These are phyloP conservation scores for Euwallacea similis DNA, from an alignment of 1,140 invertebrate genomes.

Conservation along the genomic window DNA sequence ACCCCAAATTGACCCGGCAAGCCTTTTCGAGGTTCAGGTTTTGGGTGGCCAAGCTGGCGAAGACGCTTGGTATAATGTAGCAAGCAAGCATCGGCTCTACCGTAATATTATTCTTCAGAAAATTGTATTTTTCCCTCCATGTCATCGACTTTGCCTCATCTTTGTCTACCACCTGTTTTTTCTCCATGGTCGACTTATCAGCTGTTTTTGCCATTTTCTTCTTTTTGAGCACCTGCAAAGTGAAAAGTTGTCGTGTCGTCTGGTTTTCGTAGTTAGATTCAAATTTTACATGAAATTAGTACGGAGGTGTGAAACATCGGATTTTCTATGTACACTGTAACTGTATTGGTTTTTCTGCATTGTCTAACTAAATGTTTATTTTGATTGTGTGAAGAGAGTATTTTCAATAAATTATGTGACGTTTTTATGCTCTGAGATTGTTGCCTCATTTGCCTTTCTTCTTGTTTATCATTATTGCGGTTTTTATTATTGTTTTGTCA, in stretches of 20 bases:
- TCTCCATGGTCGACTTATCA: slow-evolving; percentile 29
- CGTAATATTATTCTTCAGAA: slow-evolving; percentile 68
- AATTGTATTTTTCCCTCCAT: slow-evolving; percentile 59
- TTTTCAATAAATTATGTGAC: no score
- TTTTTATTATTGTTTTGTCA: no score
- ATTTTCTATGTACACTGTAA: no score
- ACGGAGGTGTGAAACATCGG: no score
- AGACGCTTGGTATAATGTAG: slow-evolving; percentile 77
- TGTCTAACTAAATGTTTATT: no score
- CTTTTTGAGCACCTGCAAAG: slow-evolving; percentile 38
- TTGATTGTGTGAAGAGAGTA: no score
- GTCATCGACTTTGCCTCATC: slow-evolving; percentile 51
- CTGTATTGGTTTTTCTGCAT: no score
- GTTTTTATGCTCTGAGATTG: no score
- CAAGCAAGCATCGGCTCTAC: slow-evolving; percentile 78
- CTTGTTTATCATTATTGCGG: no score
- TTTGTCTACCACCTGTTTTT: slow-evolving; percentile 10
- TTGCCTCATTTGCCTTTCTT: no score
- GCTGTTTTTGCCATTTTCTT: slow-evolving; percentile 43
- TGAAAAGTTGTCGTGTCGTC: not conserved
- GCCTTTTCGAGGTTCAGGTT: slow-evolving; percentile 84
- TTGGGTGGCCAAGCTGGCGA: slow-evolving; percentile 75
- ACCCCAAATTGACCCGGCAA: slow-evolving; percentile 76
- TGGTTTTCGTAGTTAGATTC: not conserved
- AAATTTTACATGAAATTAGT: no score